Evolutionary conservation across 2,113 vertebrate genomes (phyloP).

Genomic region (Bagarius yarrelli): DNA sequence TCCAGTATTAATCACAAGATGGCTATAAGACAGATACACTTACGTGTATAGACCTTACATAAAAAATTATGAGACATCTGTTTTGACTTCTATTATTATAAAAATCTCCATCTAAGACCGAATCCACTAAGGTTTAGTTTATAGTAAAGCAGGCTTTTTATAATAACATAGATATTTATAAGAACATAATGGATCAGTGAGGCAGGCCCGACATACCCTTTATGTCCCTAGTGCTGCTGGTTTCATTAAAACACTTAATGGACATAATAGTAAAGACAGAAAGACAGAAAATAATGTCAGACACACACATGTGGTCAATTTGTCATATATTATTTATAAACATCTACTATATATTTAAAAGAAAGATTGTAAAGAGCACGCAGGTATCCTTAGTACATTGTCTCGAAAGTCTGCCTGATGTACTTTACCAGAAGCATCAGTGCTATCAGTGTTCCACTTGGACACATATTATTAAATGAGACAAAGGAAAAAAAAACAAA

Average conservation of each 20-base stretch:
- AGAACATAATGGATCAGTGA: slow-evolving; percentile 54
- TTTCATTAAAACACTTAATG: slow-evolving; percentile 40
- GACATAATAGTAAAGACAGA: slow-evolving; percentile 18
- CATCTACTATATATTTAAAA: slow-evolving; percentile 51
- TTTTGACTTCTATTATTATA: neutral
- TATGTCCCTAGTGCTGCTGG: slow-evolving; percentile 34
- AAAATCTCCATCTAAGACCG: neutral
- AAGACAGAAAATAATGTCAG: slow-evolving; percentile 39
- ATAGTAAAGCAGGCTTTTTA: neutral
- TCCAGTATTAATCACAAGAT: neutral
- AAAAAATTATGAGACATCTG: slow-evolving; percentile 8
- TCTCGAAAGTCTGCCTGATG: slow-evolving; percentile 47
- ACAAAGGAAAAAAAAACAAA: no score
- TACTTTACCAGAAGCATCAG: slow-evolving; percentile 57
- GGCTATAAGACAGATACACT: neutral
- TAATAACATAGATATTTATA: slow-evolving; percentile 28
- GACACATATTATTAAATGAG: neutral
- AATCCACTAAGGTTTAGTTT: neutral
- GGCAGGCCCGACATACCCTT: slow-evolving; percentile 54
- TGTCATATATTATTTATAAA: slow-evolving; percentile 65
- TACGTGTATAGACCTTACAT: neutral
- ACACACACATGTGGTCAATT: slow-evolving; percentile 42
- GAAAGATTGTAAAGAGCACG: slow-evolving; percentile 35
- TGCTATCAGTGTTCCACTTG: neutral
- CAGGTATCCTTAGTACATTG: slow-evolving; percentile 53